A percentile compares a stretch with the other conserved stretches of the same genome.
These are phyloP conservation scores for Plecturocebus donacophilus DNA, from an alignment of 2,113 vertebrate species.

Conservation along the genomic window DNA sequence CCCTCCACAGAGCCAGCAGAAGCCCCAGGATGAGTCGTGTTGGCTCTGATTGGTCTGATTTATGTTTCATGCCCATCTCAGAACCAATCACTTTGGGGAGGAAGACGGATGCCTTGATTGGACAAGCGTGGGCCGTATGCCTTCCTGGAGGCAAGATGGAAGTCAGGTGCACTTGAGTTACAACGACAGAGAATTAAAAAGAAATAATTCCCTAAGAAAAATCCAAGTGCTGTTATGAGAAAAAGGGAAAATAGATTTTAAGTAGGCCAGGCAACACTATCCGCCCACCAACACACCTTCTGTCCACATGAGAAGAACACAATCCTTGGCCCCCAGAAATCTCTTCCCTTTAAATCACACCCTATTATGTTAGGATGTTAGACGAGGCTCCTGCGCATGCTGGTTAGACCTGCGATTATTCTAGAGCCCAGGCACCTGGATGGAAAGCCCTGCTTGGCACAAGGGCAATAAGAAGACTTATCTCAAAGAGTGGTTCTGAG, in stretches of 20 bases:
- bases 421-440: not conserved
- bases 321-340: too few relatives aligned
- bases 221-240: not conserved
- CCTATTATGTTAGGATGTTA: not conserved
- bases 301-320: fast-evolving
- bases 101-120: not conserved
- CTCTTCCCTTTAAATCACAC: not conserved
- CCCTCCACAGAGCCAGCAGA: not conserved
- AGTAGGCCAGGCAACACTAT: not conserved
- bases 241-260: not conserved
- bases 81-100: not conserved
- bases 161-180: too few relatives aligned
- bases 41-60: not conserved
- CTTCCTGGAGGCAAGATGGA: not conserved
- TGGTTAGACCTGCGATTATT: not conserved
- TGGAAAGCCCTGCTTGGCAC: not conserved
- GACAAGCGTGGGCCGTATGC: not conserved
- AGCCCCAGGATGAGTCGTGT: too few relatives aligned
- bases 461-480: not conserved
- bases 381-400: fast-evolving
- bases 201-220: not conserved
- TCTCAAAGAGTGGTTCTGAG: not conserved
- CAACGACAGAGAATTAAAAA: fast-evolving
- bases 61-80: fast-evolving
- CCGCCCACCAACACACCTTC: not conserved